Conservation (phyloP, 1,140 invertebrate genomes). For the Drosophila arawakana region DNA sequence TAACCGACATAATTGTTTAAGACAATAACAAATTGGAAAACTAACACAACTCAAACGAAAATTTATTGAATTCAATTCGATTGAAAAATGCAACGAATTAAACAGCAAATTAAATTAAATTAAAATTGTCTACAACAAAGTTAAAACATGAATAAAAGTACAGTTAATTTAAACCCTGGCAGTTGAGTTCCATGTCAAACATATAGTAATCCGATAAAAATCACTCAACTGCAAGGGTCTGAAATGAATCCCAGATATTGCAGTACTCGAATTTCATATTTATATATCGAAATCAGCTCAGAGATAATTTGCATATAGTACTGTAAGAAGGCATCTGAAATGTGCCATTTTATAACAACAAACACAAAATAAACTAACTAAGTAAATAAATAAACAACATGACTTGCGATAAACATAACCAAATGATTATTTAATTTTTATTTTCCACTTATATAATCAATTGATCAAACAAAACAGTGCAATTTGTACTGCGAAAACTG, state of each 20-base stretch:
- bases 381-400: constrained; percentile 31
- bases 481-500: constrained; percentile 49
- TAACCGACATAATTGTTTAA: constrained; percentile 75
- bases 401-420: constrained; percentile 21
- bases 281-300: constrained; percentile 26
- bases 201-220: not conserved
- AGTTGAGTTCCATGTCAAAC: not conserved
- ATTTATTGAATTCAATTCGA: constrained; percentile 50
- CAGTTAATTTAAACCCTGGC: constrained; percentile 1
- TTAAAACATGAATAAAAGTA: constrained; percentile 10
- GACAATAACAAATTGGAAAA: constrained; percentile 72
- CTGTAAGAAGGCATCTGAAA: constrained; percentile 25
- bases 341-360: constrained; percentile 64
- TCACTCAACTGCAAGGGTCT: not conserved
- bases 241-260: not conserved
- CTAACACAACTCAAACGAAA: constrained; percentile 15
- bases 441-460: constrained; percentile 41
- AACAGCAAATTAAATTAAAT: constrained; percentile 47
- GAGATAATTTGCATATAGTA: constrained; percentile 16
- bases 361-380: constrained; percentile 21
- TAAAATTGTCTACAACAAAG: constrained; percentile 39
- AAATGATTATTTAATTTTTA: constrained; percentile 31
- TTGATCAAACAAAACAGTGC: constrained; percentile 26
- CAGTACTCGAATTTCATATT: constrained; percentile 41
- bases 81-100: constrained; percentile 67